Evolutionary conservation across 2,113 vertebrate genomes (phyloP).

Genomic region (Tragulus kanchil): DNA sequence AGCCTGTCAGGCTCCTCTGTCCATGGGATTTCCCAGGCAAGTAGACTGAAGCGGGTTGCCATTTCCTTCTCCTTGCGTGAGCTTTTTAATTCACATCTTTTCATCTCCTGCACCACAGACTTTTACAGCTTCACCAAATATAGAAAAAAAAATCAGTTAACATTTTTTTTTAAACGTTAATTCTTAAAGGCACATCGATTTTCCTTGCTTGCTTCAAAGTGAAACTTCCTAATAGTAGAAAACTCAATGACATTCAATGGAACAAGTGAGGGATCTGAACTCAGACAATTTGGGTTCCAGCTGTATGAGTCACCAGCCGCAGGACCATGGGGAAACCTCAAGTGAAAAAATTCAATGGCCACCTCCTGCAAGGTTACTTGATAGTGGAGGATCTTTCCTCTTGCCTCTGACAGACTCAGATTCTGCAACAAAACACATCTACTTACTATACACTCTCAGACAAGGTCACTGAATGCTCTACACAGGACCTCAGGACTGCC

Average conservation of each 20-base stretch:
- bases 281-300: background rate
- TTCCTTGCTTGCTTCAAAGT: slow-evolving; percentile 35
- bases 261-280: background rate
- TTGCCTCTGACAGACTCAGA: slow-evolving; percentile 69
- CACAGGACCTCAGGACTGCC: background rate
- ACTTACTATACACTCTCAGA: background rate
- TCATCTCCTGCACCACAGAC: background rate
- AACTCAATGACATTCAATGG: background rate
- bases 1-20: background rate
- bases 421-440: slow-evolving; percentile 62
- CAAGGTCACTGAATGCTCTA: background rate
- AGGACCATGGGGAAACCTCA: background rate
- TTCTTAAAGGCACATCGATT: slow-evolving; percentile 4
- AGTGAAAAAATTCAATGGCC: no score
- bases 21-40: background rate
- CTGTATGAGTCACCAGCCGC: background rate
- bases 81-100: background rate
- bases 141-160: background rate
- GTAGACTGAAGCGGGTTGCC: background rate
- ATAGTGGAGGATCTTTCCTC: slow-evolving; percentile 85
- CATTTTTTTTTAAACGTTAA: background rate
- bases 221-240: background rate
- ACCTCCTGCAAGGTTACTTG: slow-evolving; percentile 74
- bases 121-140: background rate
- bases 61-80: no score